phyloP scores from a whole-genome alignment of 2,888 invertebrate species.

The Drosophila maculinotata region DNA sequence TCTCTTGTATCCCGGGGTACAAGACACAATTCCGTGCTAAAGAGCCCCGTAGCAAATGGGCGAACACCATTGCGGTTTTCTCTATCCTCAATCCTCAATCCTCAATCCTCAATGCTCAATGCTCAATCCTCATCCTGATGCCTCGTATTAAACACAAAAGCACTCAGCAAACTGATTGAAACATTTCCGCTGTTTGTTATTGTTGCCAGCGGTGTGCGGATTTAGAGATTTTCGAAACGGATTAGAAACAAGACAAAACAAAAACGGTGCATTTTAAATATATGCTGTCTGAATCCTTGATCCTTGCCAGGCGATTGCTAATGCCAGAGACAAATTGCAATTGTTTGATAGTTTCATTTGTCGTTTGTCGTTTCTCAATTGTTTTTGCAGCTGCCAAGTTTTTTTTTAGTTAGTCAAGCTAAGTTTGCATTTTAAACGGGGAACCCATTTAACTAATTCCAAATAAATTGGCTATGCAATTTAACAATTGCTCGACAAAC shows the following conservation, averaged over 20 bases:
- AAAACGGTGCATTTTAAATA: conserved; percentile 36
- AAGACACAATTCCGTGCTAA: conserved; percentile 58
- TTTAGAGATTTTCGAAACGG: conserved; percentile 73
- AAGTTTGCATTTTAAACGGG: conserved; percentile 12
- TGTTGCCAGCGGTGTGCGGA: conserved; percentile 65
- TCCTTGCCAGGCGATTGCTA: conserved; percentile 49
- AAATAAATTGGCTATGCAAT: conserved; percentile 63
- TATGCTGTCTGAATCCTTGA: conserved; percentile 26
- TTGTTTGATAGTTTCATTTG: background rate
- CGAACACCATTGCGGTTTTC: conserved; percentile 45
- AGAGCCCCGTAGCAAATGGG: conserved; percentile 50
- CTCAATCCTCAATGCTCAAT: conserved; percentile 7
- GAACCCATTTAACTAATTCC: conserved; percentile 64
- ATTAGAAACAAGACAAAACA: conserved; percentile 49
- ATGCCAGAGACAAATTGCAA: conserved; percentile 24
- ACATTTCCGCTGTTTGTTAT: conserved; percentile 74
- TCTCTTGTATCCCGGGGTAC: too few species aligned
- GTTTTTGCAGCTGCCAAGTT: conserved; percentile 41
- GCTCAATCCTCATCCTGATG: conserved; percentile 6
- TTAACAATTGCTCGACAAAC: conserved; percentile 50
- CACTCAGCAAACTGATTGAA: conserved; percentile 71
- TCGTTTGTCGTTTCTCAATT: too few species aligned
- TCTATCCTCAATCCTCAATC: conserved; percentile 1
- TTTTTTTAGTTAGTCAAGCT: conserved; percentile 17
- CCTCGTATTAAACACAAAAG: conserved; percentile 67